Percentiles rank a stretch among this genome's conserved stretches.
Evolutionary conservation across 2,797 vertebrate genomes (phyloP).

Genomic region (Vireo griseus): DNA sequence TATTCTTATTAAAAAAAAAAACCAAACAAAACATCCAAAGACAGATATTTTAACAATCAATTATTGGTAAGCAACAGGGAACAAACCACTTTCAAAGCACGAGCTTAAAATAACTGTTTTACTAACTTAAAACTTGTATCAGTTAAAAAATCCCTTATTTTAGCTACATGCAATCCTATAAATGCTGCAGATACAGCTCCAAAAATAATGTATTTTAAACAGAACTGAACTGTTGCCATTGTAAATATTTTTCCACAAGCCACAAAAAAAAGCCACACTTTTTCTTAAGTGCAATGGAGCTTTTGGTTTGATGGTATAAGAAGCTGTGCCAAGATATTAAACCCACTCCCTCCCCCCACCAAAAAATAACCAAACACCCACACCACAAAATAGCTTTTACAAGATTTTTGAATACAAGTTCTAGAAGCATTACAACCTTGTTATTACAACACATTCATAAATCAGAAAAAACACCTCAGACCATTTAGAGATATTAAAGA

Average conservation of each 20-base stretch:
- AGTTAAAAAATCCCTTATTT: not conserved
- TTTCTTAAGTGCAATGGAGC: not conserved
- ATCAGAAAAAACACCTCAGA: not conserved
- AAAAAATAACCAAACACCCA: not conserved
- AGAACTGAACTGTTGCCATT: not conserved
- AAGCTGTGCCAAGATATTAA: not conserved
- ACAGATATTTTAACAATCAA: not conserved
- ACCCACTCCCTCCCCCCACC: rapidly evolving
- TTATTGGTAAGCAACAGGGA: not conserved
- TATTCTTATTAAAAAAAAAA: not conserved
- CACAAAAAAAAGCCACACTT: rapidly evolving
- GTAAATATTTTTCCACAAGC: not conserved
- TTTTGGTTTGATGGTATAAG: not conserved
- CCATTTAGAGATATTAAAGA: not conserved
- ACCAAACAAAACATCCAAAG: rapidly evolving
- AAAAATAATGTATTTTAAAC: not conserved
- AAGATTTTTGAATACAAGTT: not conserved
- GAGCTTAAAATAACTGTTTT: not conserved
- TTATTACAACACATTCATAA: not conserved
- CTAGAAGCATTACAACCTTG: not conserved
- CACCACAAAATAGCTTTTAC: not conserved
- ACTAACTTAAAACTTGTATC: not conserved
- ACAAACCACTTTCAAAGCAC: not conserved
- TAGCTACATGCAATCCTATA: not conserved
- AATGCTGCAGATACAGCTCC: not conserved